These are phyloP conservation scores for Gadopsis bispinosus DNA, from an alignment of 2,797 vertebrate species.

Conservation along the genomic window DNA sequence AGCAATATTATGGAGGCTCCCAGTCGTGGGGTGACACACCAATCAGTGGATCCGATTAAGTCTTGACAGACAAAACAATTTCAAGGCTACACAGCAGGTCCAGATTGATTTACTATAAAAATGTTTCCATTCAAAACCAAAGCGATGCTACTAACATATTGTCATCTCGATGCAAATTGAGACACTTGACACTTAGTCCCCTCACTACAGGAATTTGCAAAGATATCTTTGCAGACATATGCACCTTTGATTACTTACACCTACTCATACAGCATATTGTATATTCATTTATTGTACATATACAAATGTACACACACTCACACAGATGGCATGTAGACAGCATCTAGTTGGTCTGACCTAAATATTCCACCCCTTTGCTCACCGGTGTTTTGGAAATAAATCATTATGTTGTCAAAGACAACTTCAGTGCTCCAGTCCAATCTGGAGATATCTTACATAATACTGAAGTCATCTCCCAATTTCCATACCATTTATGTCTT, in stretches of 20 bases:
- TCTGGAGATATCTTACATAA: slow-evolving; percentile 40
- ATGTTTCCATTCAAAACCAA: background rate
- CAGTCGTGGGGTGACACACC: background rate
- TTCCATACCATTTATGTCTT: background rate
- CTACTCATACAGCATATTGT: background rate
- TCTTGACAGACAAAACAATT: background rate
- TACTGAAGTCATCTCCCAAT: background rate
- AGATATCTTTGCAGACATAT: background rate
- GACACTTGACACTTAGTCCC: background rate
- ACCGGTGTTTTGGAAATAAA: slow-evolving; percentile 82
- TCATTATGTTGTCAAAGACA: slow-evolving; percentile 73
- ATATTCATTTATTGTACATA: background rate
- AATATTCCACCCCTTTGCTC: slow-evolving; percentile 56
- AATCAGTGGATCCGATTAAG: background rate
- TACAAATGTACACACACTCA: background rate
- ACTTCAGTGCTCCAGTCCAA: slow-evolving; percentile 38
- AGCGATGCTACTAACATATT: background rate
- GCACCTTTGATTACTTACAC: background rate
- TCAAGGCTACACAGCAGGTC: background rate
- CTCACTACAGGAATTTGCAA: background rate
- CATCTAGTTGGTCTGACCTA: slow-evolving; percentile 51
- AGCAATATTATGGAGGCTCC: background rate
- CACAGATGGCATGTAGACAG: slow-evolving; percentile 3
- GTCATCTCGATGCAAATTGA: background rate
- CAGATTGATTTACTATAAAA: background rate